Percentiles rank a stretch among this genome's conserved stretches.
Evolutionary conservation across 2,113 vertebrate species (phyloP).

Genomic region (Mesembrinibis cayennensis): DNA sequence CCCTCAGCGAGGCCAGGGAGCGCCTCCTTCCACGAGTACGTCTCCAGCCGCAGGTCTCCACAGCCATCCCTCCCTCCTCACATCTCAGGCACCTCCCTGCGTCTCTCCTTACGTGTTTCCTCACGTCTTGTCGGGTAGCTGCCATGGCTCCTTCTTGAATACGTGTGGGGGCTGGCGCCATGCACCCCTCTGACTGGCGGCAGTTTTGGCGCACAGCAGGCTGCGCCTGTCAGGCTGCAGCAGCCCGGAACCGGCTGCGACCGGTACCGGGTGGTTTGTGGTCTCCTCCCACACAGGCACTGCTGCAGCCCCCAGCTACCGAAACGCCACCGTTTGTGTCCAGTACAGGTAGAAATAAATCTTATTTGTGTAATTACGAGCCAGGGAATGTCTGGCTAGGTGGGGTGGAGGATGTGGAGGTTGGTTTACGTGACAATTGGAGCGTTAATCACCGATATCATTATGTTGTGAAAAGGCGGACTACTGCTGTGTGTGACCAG

Average conservation of each 20-base stretch:
- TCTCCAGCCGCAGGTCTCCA: neutral
- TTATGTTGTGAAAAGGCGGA: fast-evolving
- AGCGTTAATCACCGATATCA: fast-evolving
- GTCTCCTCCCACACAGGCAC: too few relatives aligned
- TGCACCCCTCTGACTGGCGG: fast-evolving
- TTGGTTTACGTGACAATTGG: neutral
- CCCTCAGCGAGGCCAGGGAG: fast-evolving
- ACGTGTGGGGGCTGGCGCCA: fast-evolving
- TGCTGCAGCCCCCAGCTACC: fast-evolving
- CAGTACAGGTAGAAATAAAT: neutral
- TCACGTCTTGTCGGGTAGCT: fast-evolving
- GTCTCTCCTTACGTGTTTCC: fast-evolving
- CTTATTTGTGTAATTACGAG: neutral
- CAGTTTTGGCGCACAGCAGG: fast-evolving
- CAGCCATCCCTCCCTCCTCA: too few relatives aligned
- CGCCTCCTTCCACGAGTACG: fast-evolving
- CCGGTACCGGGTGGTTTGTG: fast-evolving
- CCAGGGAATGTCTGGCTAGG: neutral
- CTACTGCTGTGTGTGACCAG: fast-evolving
- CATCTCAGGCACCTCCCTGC: fast-evolving
- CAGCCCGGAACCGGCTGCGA: neutral
- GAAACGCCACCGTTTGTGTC: fast-evolving
- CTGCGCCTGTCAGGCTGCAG: neutral
- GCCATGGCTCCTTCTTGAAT: neutral
- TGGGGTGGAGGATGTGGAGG: too few relatives aligned